Conservation (phyloP, 2,113 vertebrate species). For the Melanostigma gelatinosum region DNA sequence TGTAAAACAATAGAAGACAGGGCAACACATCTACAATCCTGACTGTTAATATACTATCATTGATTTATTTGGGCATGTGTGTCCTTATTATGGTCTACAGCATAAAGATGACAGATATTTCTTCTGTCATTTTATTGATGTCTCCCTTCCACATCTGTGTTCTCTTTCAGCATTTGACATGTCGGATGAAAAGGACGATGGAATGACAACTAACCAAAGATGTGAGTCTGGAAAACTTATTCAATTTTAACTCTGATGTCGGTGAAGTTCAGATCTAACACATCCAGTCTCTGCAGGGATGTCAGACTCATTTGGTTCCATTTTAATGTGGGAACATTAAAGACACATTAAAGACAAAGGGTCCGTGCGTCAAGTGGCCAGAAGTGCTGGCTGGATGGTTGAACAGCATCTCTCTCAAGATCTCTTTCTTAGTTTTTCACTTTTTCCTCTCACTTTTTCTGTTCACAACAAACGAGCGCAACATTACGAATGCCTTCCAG, state of each 20-base stretch:
- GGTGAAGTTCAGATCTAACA: background rate
- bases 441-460: background rate
- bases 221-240: conserved; percentile 39
- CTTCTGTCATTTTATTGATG: background rate
- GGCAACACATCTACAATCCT: background rate
- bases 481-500: background rate
- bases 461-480: background rate
- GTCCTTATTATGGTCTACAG: no score
- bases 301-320: background rate
- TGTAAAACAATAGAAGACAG: background rate
- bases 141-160: background rate
- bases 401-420: background rate
- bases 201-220: background rate
- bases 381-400: background rate
- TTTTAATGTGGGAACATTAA: background rate
- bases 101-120: no score
- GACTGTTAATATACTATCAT: background rate
- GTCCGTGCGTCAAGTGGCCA: background rate
- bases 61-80: no score
- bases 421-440: background rate
- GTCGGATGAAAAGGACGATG: conserved; percentile 72
- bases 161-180: conserved; percentile 80
- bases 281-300: conserved; percentile 24
- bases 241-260: background rate
- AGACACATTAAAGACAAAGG: background rate